These are phyloP conservation scores for Prinia subflava DNA, from an alignment of 2,113 vertebrate species.

Conservation along the genomic window DNA sequence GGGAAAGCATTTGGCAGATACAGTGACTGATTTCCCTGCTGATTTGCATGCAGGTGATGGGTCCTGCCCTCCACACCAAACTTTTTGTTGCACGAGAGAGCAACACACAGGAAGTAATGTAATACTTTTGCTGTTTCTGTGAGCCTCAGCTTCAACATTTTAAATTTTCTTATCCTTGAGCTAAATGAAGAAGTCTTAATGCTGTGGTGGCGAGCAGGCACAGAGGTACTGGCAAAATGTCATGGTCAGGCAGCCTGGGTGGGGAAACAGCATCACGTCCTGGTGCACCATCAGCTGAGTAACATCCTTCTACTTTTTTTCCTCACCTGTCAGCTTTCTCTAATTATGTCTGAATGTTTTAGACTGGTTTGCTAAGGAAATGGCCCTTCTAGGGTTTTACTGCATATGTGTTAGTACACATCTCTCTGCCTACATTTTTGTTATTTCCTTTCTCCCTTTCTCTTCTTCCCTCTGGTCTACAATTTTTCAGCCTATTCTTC, in stretches of 20 bases:
- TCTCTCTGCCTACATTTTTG: not conserved
- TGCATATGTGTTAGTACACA: not conserved
- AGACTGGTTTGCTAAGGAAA: not conserved
- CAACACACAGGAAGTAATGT: not conserved
- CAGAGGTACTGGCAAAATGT: not conserved
- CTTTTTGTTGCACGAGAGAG: not conserved
- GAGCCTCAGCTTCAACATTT: not conserved
- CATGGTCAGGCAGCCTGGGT: not conserved
- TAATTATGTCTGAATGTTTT: not conserved
- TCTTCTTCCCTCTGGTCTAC: not conserved
- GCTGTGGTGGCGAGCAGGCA: not conserved
- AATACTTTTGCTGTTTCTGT: not conserved
- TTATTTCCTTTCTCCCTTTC: not conserved
- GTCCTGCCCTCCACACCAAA: not conserved
- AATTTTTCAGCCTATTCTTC: not conserved
- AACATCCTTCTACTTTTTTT: not conserved
- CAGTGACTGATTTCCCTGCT: not conserved
- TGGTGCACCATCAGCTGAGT: not conserved
- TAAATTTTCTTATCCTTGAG: not conserved
- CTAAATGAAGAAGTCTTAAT: rapidly evolving
- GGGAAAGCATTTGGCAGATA: not conserved
- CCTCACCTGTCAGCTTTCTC: not conserved
- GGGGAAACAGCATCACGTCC: not conserved
- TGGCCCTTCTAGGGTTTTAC: not conserved
- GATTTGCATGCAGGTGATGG: not conserved